phyloP scores from a whole-genome alignment of 2,113 vertebrate genomes.

The Lethenteron camtschaticum region DNA sequence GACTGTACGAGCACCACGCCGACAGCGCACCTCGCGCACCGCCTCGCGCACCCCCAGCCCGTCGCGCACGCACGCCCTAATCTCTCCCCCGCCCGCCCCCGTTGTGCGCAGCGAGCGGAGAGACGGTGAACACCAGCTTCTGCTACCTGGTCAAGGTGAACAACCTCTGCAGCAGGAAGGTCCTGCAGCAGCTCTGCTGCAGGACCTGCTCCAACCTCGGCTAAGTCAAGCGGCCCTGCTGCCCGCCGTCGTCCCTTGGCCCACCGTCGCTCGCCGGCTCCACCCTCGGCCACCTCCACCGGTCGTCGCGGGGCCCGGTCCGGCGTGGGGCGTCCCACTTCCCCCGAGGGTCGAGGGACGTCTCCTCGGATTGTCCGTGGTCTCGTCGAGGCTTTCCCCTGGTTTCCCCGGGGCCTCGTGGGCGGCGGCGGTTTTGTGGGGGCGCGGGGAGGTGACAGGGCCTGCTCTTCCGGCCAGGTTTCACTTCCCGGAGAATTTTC shows the following conservation, averaged over 20 bases:
- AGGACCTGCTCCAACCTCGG: slow-evolving; percentile 55
- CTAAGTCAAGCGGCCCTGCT: slow-evolving; percentile 17
- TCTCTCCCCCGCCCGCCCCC: too few relatives aligned
- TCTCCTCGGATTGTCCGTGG: too few relatives aligned
- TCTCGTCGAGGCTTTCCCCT: too few relatives aligned
- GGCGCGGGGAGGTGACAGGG: too few relatives aligned
- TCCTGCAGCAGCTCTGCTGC: slow-evolving; percentile 73
- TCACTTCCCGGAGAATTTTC: too few relatives aligned
- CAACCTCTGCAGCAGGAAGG: slow-evolving; percentile 61
- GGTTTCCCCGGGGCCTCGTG: too few relatives aligned
- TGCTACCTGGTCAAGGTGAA: slow-evolving; percentile 80
- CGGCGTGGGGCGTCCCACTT: slow-evolving; percentile 7
- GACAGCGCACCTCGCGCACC: neutral
- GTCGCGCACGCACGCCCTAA: too few relatives aligned
- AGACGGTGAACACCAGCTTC: slow-evolving; percentile 18
- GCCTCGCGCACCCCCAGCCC: too few relatives aligned
- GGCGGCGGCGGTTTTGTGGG: too few relatives aligned
- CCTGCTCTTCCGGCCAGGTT: too few relatives aligned
- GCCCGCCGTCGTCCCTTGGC: neutral
- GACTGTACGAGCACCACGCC: slow-evolving; percentile 31
- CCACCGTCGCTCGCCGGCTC: neutral
- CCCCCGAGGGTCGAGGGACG: too few relatives aligned
- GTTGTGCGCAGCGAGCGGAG: too few relatives aligned
- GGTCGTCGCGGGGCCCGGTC: neutral
- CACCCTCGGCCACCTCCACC: slow-evolving; percentile 9